Evolutionary conservation across 1,140 invertebrate species (phyloP), one percentile per base, ranked within the genome.

Genomic region (Platyscapa corneri): DNA sequence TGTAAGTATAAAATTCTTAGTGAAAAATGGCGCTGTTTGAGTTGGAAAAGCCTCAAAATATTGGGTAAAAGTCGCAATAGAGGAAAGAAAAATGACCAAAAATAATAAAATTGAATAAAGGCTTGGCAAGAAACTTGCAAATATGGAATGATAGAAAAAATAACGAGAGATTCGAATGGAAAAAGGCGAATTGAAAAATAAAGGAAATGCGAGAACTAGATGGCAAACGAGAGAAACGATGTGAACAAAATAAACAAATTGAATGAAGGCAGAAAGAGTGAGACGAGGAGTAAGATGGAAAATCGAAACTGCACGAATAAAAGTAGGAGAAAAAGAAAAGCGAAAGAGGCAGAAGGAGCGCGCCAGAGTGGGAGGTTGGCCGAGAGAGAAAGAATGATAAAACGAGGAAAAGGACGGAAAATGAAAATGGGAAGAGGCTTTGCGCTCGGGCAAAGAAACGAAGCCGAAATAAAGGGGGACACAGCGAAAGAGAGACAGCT

Each of bases 211-310:
- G 74, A 77, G 74, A 84, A 74, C 56, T 60, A 27, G 77, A 75
- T 49, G 78, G 78, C 77, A 42, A 74, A 30, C 65, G 78, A 75
- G 70, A 80, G 84, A 85, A 67, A 76, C 79, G 79, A 82, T 27
- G 70, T 56, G 46, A 82, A 67, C 70, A 82, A 82, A 82, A 85
- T 85, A 85, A 85, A 82, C 84, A 86, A 86, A 86, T 82, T 82
- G 79, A 77, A 82, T 49, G 67, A 46, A 65, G 83, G 30, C 49
- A 27, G 83, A 56, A 30, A 37, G 60, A 65, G 60, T 46, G 75
- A 84, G 82, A 64, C 20, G n/a, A 30, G 0, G 42, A 70, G 23
- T 53, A 60, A 60, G 78, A 82, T 82, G 79, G 84, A 82, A 86
- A 82, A 82, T 82, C 72, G 80, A 86, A 81, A 82, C 80, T 78